phyloP scores from a whole-genome alignment of 2,888 invertebrate species.

The Abrostola tripartita region DNA sequence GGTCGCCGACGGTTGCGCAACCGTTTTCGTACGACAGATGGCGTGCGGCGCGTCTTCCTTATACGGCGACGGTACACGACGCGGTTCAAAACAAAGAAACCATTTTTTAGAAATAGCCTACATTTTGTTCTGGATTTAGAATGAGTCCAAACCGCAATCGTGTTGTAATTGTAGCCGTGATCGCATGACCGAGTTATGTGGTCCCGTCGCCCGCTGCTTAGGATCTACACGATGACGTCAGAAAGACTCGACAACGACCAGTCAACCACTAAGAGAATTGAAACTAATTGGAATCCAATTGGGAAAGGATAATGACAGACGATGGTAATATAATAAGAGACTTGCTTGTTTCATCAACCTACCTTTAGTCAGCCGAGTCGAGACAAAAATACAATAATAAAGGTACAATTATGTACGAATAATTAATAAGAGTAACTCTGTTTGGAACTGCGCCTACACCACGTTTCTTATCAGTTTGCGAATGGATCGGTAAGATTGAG shows the following conservation, averaged over 20 bases:
- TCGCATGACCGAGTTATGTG: constrained; percentile 57
- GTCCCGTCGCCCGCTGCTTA: constrained; percentile 38
- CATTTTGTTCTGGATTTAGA: constrained; percentile 53
- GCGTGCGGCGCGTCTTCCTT: constrained; percentile 82
- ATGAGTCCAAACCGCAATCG: constrained; percentile 54
- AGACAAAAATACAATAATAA: neutral
- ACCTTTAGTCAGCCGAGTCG: constrained; percentile 8
- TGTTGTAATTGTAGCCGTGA: constrained; percentile 55
- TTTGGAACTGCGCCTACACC: constrained; percentile 7
- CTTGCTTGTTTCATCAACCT: constrained; percentile 7
- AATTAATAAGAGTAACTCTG: constrained; percentile 1
- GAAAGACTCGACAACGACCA: constrained; percentile 18
- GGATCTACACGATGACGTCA: constrained; percentile 54
- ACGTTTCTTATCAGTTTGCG: constrained; percentile 43
- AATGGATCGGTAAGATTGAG: constrained; percentile 39
- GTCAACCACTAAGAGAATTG: constrained; percentile 39
- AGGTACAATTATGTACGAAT: neutral
- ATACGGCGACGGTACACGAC: constrained; percentile 66
- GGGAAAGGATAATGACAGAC: constrained; percentile 49
- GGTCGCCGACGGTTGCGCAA: constrained; percentile 85
- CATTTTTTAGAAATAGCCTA: constrained; percentile 50
- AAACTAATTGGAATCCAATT: constrained; percentile 57
- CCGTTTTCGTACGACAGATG: constrained; percentile 81
- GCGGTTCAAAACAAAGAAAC: constrained; percentile 62
- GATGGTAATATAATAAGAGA: constrained; percentile 25